Evolutionary conservation across 2,797 vertebrate genomes (phyloP).

Genomic region (Crax fasciolata): DNA sequence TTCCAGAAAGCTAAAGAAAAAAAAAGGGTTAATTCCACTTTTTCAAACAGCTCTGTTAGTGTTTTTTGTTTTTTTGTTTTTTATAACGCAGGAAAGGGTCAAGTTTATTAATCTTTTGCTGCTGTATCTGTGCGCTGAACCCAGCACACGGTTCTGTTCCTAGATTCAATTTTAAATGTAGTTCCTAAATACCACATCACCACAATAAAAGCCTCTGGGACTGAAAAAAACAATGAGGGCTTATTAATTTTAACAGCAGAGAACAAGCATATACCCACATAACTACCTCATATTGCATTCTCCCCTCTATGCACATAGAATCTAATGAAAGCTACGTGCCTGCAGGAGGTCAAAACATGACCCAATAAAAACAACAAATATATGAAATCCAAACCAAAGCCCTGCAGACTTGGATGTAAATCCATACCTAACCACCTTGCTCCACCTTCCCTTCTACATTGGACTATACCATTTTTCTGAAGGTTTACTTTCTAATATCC

Average conservation of each 20-base stretch:
- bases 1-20: neutral
- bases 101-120: neutral
- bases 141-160: neutral
- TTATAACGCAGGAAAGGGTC: neutral
- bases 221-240: neutral
- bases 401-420: conserved; percentile 20
- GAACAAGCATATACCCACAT: accelerated
- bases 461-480: neutral
- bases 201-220: neutral
- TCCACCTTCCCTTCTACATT: neutral
- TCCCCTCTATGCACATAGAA: neutral
- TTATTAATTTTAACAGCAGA: conserved; percentile 39
- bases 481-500: neutral
- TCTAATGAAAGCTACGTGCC: neutral
- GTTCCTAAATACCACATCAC: neutral
- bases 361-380: conserved; percentile 26
- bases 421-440: neutral
- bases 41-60: neutral
- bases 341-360: conserved; percentile 38
- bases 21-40: neutral
- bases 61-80: neutral
- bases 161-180: conserved; percentile 14
- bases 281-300: neutral
- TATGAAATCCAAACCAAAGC: neutral
- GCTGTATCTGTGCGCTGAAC: neutral